Conservation (phyloP, 2,113 vertebrate species). For the Ptychochromis oligacanthus region DNA sequence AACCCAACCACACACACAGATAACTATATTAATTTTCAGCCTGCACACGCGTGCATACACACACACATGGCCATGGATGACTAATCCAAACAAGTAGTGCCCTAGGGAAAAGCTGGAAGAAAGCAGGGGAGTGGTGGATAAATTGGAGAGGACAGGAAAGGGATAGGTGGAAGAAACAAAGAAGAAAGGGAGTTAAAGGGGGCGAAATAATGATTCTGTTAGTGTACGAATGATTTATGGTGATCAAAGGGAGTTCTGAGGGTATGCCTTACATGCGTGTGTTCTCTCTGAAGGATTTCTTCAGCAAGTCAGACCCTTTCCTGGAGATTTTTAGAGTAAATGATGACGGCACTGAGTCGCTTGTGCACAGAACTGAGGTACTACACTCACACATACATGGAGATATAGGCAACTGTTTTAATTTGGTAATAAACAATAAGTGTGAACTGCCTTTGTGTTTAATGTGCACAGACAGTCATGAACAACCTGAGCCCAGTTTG, state of each 20-base stretch:
- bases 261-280: conserved; percentile 22
- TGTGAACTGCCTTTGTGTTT: not conserved
- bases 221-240: conserved; percentile 56
- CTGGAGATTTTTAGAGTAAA: conserved; percentile 98
- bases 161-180: conserved; percentile 30
- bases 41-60: not conserved
- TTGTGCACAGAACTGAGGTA: conserved; percentile 98
- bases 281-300: conserved; percentile 91
- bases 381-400: not conserved
- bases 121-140: conserved; percentile 34
- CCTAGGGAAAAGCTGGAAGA: conserved; percentile 51
- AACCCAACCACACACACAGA: conserved; percentile 49
- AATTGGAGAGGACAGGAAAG: conserved; percentile 47
- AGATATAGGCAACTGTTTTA: not conserved
- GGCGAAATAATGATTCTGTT: conserved; percentile 49
- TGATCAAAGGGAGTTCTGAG: conserved; percentile 50
- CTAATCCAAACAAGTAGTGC: conserved; percentile 72
- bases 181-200: conserved; percentile 20
- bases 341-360: conserved; percentile 94
- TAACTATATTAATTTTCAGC: conserved; percentile 74
- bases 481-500: conserved; percentile 97
- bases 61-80: conserved; percentile 54
- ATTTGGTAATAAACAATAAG: not conserved
- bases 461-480: conserved; percentile 90
- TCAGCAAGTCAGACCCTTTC: conserved; percentile 99